Percentiles rank a stretch among this genome's conserved stretches.
These are phyloP conservation scores for Probosciger aterrimus DNA, from an alignment of 2,113 vertebrate genomes.

Conservation along the genomic window DNA sequence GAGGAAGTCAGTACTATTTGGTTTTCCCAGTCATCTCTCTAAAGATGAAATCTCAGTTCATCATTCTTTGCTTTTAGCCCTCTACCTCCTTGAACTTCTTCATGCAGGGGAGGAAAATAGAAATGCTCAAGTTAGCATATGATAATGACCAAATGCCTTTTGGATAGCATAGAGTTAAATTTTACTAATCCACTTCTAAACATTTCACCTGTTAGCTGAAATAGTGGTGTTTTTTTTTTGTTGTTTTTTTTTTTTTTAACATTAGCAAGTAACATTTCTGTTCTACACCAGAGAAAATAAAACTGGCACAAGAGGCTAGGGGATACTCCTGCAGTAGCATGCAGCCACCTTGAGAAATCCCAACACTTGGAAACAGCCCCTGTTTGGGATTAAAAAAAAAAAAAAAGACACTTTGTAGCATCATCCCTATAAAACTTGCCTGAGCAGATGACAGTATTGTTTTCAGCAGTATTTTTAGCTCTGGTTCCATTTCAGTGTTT, in stretches of 20 bases:
- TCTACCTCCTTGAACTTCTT: neutral
- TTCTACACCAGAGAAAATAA: constrained; percentile 23
- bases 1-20: neutral
- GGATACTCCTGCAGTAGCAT: constrained; percentile 5
- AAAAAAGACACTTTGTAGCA: neutral
- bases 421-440: neutral
- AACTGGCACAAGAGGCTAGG: constrained; percentile 47
- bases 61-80: neutral
- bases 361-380: neutral
- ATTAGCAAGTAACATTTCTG: neutral
- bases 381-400: neutral
- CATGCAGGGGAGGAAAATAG: neutral
- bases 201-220: neutral
- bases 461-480: neutral
- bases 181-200: neutral
- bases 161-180: neutral
- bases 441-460: neutral
- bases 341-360: neutral
- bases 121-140: neutral
- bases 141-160: neutral
- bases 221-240: too few relatives aligned
- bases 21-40: neutral
- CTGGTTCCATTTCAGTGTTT: neutral
- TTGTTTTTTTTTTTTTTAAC: neutral
- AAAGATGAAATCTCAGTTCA: neutral